Conservation (phyloP, 2,888 invertebrate species). For the Patella ulyssiponensis region DNA sequence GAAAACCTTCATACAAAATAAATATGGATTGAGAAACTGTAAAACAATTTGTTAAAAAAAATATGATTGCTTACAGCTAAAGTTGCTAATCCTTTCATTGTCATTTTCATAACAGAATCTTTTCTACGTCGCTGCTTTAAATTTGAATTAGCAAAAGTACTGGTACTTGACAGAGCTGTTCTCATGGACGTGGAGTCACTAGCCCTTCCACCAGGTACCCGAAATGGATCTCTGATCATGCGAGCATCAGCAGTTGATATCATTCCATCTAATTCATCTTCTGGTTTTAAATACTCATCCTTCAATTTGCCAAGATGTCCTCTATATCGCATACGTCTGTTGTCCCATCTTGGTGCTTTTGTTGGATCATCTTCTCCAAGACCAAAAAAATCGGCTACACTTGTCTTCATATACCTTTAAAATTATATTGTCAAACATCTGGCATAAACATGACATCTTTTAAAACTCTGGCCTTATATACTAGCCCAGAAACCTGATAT, state of each 20-base stretch:
- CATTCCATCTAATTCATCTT: conserved; percentile 48
- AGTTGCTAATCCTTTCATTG: conserved; percentile 84
- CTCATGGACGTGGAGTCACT: conserved; percentile 35
- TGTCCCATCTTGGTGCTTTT: conserved; percentile 79
- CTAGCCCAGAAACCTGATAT: no score
- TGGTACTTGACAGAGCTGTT: conserved; percentile 56
- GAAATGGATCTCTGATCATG: conserved; percentile 58
- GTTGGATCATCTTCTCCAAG: conserved; percentile 84
- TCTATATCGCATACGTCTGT: conserved; percentile 76
- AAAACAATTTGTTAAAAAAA: no score
- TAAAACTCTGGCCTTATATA: no score
- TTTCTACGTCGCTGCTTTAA: conserved; percentile 53
- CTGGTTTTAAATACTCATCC: conserved; percentile 41
- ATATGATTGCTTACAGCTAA: conserved; percentile 78
- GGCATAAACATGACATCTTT: no score
- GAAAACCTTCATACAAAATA: no score
- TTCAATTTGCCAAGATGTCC: conserved; percentile 51
- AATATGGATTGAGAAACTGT: no score
- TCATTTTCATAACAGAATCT: conserved; percentile 87
- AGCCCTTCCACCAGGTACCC: conserved; percentile 38
- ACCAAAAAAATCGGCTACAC: conserved; percentile 89
- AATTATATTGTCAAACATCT: no score
- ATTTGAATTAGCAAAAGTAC: conserved; percentile 44
- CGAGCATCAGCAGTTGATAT: conserved; percentile 22
- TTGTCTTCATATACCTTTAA: conserved; percentile 81